Evolutionary conservation across 2,797 vertebrate species (phyloP).

Genomic region (Ciconia nigra): DNA sequence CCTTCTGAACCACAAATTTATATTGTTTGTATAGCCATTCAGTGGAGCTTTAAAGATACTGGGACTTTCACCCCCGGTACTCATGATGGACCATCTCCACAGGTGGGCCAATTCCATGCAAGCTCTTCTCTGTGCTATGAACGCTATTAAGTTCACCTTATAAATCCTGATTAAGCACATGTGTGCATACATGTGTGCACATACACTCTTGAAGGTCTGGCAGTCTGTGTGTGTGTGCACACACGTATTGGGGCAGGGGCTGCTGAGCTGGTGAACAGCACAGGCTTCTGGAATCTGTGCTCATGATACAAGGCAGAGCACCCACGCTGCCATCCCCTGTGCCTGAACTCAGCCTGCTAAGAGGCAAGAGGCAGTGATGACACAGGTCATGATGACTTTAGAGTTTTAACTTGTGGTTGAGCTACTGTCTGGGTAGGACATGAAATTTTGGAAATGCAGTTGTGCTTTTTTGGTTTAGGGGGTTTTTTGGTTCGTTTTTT

Average conservation of each 20-base stretch:
- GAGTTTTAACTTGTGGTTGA: background rate
- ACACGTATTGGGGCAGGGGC: accelerated
- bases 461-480: background rate
- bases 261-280: background rate
- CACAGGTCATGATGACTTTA: background rate
- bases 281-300: background rate
- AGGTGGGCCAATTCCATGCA: background rate
- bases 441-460: background rate
- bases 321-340: background rate
- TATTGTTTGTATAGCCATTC: background rate
- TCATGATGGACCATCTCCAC: no score
- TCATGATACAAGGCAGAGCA: background rate
- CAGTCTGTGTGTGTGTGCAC: background rate
- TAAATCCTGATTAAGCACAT: background rate
- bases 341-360: background rate
- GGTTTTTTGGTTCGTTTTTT: background rate
- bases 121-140: background rate
- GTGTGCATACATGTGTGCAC: accelerated
- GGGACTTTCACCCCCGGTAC: background rate
- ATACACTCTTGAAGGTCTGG: background rate
- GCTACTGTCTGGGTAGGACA: background rate
- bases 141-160: no score
- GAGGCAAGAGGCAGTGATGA: background rate
- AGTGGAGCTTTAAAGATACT: background rate
- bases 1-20: background rate